Evolutionary conservation across 1,140 invertebrate genomes (phyloP).

Genomic region (Bombus consobrinus): DNA sequence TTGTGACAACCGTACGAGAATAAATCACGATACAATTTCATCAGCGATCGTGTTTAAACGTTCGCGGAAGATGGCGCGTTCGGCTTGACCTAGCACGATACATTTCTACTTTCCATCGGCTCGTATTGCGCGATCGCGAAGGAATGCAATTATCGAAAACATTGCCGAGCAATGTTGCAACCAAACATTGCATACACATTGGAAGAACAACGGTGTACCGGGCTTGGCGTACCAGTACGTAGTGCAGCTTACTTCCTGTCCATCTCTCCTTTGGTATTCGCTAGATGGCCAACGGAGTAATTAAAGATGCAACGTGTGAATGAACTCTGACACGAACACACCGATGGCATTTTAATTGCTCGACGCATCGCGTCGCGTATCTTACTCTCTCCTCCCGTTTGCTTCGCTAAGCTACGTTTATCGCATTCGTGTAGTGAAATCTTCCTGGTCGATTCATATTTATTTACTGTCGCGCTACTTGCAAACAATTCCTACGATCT

Average conservation of each 20-base stretch:
- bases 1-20: not conserved
- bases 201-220: not conserved
- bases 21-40: not conserved
- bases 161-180: not conserved
- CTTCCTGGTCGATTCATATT: not conserved
- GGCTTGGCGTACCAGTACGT: not conserved
- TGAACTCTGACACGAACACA: slow-evolving; percentile 30
- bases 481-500: too few relatives aligned
- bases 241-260: not conserved
- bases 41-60: not conserved
- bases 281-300: not conserved
- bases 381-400: slow-evolving; percentile 33
- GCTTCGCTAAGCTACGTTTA: not conserved
- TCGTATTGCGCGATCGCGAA: not conserved
- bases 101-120: slow-evolving; percentile 29
- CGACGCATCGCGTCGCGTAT: slow-evolving; percentile 8
- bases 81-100: slow-evolving; percentile 1
- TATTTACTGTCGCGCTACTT: too few relatives aligned
- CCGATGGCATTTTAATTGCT: slow-evolving; percentile 56
- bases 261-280: not conserved
- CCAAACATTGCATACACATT: not conserved
- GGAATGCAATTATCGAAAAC: slow-evolving; percentile 8
- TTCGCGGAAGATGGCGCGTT: slow-evolving; percentile 34
- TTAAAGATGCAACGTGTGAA: slow-evolving; percentile 17
- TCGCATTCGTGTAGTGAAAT: slow-evolving; percentile 30